These are phyloP conservation scores for Osmoderma eremita DNA, from an alignment of 2,888 invertebrate species.

Conservation along the genomic window DNA sequence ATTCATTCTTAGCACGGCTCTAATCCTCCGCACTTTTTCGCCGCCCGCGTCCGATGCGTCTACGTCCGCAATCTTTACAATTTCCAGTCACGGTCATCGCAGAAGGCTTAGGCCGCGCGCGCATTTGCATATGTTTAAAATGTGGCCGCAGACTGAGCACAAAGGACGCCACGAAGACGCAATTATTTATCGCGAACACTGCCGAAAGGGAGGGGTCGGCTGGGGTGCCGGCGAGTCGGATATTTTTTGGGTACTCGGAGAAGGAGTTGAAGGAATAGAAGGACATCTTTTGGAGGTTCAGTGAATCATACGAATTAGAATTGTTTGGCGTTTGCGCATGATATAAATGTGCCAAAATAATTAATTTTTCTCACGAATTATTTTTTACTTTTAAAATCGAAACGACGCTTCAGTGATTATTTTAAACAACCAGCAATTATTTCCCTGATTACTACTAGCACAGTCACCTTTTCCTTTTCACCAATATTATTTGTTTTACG, in stretches of 20 bases:
- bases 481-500: no score
- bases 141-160: constrained; percentile 62
- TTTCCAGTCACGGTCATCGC: constrained; percentile 63
- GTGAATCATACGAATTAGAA: no score
- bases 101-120: constrained; percentile 55
- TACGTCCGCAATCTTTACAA: constrained; percentile 56
- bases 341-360: no score
- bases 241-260: not conserved
- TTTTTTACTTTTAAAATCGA: no score
- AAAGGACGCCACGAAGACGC: constrained; percentile 62
- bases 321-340: no score
- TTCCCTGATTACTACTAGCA: no score
- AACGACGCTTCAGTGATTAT: no score
- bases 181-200: constrained; percentile 63
- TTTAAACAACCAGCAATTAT: no score
- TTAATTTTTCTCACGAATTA: no score
- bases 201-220: constrained; percentile 44
- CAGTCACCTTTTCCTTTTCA: no score
- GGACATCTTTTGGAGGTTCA: not conserved
- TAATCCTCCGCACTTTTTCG: constrained; percentile 42
- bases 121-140: constrained; percentile 65
- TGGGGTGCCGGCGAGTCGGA: not conserved
- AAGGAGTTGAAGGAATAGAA: not conserved
- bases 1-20: constrained; percentile 35
- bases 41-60: constrained; percentile 43